Conservation (phyloP, 2,888 invertebrate genomes). For the Erebia aethiops region DNA sequence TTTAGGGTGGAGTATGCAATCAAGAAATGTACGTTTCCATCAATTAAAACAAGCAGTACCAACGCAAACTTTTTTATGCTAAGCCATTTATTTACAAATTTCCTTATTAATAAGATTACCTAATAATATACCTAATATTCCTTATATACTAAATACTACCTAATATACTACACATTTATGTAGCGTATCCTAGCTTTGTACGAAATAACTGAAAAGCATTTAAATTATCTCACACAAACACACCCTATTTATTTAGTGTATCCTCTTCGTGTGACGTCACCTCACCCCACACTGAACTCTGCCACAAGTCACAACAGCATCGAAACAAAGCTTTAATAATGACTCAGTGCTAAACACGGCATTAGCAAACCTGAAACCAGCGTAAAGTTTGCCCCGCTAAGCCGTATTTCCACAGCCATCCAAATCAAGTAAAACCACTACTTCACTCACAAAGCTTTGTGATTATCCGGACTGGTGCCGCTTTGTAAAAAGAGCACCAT, state of each 20-base stretch:
- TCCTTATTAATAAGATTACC: too few species aligned
- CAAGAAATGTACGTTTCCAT: too few species aligned
- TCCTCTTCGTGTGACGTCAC: slow-evolving; percentile 11
- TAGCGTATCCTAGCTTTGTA: background rate
- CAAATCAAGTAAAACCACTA: slow-evolving; percentile 25
- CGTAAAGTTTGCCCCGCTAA: slow-evolving; percentile 16
- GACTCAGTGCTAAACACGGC: slow-evolving; percentile 9
- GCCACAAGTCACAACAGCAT: slow-evolving; percentile 6
- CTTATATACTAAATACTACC: too few species aligned
- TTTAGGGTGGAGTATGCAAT: too few species aligned
- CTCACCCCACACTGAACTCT: slow-evolving; percentile 1
- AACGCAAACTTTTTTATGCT: too few species aligned
- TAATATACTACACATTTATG: background rate
- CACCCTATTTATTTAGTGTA: background rate
- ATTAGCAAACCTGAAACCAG: slow-evolving; percentile 12
- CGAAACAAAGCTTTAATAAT: slow-evolving; percentile 22
- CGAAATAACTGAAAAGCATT: too few species aligned
- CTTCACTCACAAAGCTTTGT: slow-evolving; percentile 25
- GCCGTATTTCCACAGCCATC: slow-evolving; percentile 19
- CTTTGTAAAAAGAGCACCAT: slow-evolving; percentile 17
- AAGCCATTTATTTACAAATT: too few species aligned
- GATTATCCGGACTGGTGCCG: slow-evolving; percentile 18
- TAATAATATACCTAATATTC: too few species aligned
- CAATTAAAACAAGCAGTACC: too few species aligned
- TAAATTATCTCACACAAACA: too few species aligned